phyloP scores from a whole-genome alignment of 2,797 vertebrate genomes.

The Pantherophis vulpinus region DNA sequence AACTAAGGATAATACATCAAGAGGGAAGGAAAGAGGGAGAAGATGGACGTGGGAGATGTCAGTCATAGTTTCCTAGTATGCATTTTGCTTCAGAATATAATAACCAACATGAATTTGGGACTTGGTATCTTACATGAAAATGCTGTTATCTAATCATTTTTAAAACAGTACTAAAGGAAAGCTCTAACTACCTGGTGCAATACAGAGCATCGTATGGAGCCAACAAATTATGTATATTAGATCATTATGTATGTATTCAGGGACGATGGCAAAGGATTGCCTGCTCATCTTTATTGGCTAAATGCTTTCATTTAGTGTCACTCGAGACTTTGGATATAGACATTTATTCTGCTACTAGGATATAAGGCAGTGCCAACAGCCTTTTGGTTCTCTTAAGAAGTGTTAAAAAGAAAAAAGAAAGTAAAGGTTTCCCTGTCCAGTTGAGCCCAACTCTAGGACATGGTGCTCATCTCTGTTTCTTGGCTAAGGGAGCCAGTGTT shows the following conservation, averaged over 20 bases:
- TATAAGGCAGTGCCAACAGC: not conserved
- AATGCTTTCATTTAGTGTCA: not conserved
- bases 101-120: not conserved
- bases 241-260: not conserved
- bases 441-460: not conserved
- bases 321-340: not conserved
- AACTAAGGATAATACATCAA: not conserved
- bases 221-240: not conserved
- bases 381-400: not conserved
- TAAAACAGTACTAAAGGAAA: not conserved
- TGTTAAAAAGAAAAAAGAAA: not conserved
- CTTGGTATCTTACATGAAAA: not conserved
- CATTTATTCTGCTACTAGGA: not conserved
- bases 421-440: not conserved
- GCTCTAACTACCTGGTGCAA: not conserved
- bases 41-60: not conserved
- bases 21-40: not conserved
- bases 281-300: not conserved
- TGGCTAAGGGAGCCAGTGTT: not conserved
- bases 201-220: not conserved
- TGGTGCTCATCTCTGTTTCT: not conserved
- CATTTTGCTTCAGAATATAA: not conserved
- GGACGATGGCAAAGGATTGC: not conserved
- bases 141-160: not conserved
- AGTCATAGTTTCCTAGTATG: not conserved